phyloP scores from a whole-genome alignment of 2,113 vertebrate species.

The Podiceps cristatus region DNA sequence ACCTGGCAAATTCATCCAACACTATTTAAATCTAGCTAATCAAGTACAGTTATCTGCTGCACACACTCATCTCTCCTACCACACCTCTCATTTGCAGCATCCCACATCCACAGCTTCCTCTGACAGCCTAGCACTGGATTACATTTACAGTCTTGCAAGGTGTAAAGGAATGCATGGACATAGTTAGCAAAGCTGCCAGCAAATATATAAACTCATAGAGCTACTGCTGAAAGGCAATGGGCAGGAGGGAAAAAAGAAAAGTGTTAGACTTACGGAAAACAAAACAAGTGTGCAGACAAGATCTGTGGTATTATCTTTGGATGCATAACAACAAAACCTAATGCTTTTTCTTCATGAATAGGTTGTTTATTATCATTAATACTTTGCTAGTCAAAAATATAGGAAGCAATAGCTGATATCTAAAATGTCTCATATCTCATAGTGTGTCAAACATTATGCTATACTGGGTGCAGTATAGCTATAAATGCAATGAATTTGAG shows the following conservation, averaged over 20 bases:
- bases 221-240: constrained; percentile 38
- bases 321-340: background rate
- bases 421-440: background rate
- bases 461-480: background rate
- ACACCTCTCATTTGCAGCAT: constrained; percentile 78
- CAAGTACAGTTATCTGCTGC: constrained; percentile 80
- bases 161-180: constrained; percentile 73
- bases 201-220: constrained; percentile 58
- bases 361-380: background rate
- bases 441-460: background rate
- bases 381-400: background rate
- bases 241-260: background rate
- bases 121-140: constrained; percentile 61
- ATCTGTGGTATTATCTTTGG: background rate
- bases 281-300: background rate
- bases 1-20: constrained; percentile 79
- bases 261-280: background rate
- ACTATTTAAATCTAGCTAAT: constrained; percentile 84
- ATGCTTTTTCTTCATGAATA: background rate
- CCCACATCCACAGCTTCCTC: constrained; percentile 59
- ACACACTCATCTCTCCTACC: constrained; percentile 66
- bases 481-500: background rate
- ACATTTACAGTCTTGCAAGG: constrained; percentile 79
- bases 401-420: background rate
- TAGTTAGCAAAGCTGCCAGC: constrained; percentile 55